A percentile compares a stretch with the other conserved stretches of the same genome.
These are phyloP conservation scores for Onychorhynchus coronatus DNA, from an alignment of 2,113 vertebrate species.

Conservation along the genomic window DNA sequence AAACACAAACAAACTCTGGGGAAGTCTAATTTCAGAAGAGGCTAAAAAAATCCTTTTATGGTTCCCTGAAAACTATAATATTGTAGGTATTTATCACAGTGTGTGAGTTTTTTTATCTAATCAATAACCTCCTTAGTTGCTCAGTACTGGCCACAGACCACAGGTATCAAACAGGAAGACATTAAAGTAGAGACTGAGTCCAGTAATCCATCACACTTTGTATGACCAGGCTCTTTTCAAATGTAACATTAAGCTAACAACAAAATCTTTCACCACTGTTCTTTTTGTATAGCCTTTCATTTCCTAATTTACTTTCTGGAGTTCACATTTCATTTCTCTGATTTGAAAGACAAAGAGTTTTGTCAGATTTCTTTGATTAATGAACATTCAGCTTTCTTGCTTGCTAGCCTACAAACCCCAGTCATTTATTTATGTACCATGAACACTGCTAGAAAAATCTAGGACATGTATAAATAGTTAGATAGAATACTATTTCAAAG, in stretches of 20 bases:
- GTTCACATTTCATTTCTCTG: not conserved
- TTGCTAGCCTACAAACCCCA: not conserved
- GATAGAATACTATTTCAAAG: not conserved
- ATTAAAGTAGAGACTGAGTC: not conserved
- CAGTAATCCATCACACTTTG: not conserved
- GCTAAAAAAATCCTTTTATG: not conserved
- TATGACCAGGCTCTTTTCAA: not conserved
- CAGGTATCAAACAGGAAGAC: constrained; percentile 4
- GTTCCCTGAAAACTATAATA: not conserved
- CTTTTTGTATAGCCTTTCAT: not conserved
- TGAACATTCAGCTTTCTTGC: not conserved
- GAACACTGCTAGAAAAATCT: not conserved
- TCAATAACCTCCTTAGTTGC: not conserved
- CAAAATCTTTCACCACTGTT: not conserved
- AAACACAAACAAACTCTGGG: not conserved
- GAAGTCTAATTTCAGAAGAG: not conserved
- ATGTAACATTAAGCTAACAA: not conserved
- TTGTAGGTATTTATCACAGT: not conserved
- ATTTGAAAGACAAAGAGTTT: not conserved
- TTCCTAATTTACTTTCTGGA: not conserved
- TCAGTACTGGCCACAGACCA: not conserved
- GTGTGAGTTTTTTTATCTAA: not conserved
- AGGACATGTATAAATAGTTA: not conserved
- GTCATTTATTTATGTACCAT: not conserved
- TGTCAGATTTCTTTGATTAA: not conserved